phyloP scores from a whole-genome alignment of 2,113 vertebrate genomes.

The Sinosuthora webbiana region DNA sequence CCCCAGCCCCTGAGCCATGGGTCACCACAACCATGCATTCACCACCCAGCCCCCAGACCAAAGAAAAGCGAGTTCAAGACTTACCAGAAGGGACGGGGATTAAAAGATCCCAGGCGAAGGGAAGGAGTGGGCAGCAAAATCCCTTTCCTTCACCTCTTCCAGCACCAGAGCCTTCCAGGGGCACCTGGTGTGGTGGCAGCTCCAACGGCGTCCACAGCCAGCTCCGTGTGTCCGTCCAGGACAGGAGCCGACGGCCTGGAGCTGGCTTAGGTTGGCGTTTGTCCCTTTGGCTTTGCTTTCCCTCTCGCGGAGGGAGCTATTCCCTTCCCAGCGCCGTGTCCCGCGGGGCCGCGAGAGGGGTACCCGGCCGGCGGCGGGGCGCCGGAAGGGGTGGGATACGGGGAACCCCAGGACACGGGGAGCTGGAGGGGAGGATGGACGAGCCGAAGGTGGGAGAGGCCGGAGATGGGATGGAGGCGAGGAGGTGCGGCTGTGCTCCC shows the following conservation, averaged over 20 bases:
- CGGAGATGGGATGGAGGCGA: not conserved
- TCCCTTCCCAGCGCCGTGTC: not conserved
- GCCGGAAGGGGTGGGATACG: not conserved
- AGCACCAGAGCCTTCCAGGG: slow-evolving; percentile 58
- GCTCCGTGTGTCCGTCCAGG: slow-evolving; percentile 54
- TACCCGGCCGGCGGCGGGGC: not conserved
- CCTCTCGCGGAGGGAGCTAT: not conserved
- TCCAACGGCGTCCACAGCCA: not conserved
- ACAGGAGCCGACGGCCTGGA: slow-evolving; percentile 31
- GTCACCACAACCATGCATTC: not conserved
- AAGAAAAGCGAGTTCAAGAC: slow-evolving; percentile 31
- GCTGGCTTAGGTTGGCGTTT: slow-evolving; percentile 13
- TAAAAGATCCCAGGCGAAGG: not conserved
- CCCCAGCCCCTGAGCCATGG: not conserved
- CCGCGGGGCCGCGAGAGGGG: slow-evolving; percentile 1
- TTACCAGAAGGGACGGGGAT: slow-evolving; percentile 33
- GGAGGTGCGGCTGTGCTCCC: not conserved
- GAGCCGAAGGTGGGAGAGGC: not conserved
- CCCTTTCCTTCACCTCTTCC: slow-evolving; percentile 6
- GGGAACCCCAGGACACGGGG: not conserved
- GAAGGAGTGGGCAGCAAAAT: not conserved
- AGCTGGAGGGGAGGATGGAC: not conserved
- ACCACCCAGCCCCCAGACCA: not conserved
- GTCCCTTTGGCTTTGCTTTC: slow-evolving; percentile 35
- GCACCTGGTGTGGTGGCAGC: slow-evolving; percentile 23